These are phyloP conservation scores for Pristionchus fissidentatus DNA, from an alignment of 2,888 invertebrate species.

Conservation along the genomic window DNA sequence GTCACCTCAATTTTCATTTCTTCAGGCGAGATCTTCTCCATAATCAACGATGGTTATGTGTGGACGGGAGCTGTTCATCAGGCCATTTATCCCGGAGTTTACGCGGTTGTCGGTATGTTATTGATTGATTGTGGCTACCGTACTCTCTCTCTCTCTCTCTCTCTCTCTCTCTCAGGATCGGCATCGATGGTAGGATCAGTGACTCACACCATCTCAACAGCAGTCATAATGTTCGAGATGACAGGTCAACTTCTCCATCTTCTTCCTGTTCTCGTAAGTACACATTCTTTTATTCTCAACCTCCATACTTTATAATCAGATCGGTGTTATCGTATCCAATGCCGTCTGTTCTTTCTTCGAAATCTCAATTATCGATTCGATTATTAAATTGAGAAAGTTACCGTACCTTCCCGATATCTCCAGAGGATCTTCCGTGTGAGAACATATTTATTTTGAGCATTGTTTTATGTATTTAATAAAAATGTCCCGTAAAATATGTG, in stretches of 20 bases:
- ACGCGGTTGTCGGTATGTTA: neutral
- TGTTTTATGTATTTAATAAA: neutral
- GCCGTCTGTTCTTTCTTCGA: constrained; percentile 92
- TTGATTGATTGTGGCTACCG: no score
- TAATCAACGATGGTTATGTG: constrained; percentile 35
- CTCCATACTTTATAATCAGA: constrained; percentile 77
- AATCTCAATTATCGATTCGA: constrained; percentile 96
- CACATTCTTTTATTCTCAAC: neutral
- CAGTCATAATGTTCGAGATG: constrained; percentile 96
- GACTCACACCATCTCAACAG: constrained; percentile 82
- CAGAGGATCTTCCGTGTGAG: constrained; percentile 41
- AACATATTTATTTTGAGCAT: no score
- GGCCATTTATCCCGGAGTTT: constrained; percentile 10
- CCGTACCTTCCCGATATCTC: constrained; percentile 92
- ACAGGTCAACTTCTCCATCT: constrained; percentile 97
- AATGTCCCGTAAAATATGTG: neutral
- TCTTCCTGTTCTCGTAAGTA: constrained; percentile 92
- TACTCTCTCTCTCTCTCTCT: neutral
- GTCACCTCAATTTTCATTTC: no score
- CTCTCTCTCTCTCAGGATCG: neutral
- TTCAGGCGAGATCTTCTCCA: neutral
- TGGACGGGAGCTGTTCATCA: constrained; percentile 13
- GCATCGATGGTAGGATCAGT: constrained; percentile 17
- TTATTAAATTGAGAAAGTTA: constrained; percentile 93
- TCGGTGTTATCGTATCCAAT: constrained; percentile 92